Evolutionary conservation across 2,888 invertebrate species (phyloP), one percentile per base, ranked within the genome.

Genomic region (Pandemis corylana): DNA sequence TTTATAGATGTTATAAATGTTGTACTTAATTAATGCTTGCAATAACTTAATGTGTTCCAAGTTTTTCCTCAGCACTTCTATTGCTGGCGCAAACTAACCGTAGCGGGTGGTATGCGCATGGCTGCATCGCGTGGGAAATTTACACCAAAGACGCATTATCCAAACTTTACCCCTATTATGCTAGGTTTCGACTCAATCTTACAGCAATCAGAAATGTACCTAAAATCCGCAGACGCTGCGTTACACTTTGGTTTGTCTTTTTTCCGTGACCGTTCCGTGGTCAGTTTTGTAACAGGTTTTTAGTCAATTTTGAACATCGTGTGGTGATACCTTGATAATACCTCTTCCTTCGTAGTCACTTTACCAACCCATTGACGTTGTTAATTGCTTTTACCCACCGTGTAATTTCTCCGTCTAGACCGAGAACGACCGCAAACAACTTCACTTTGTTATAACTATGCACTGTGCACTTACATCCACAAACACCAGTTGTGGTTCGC

Each of bases 71-170:
- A 83, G 76, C 80, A 82, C 83, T 87, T 85, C 85, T 85, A 82
- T 81, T 83, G 84, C 85, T 83, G 83, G 83, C 85, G 84, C 84
- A 87, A 90, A 89, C 90, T 90, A 88, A 90, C 90, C 93, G 89
- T 91, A 86, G 88, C 88, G 85, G 78, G 82, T 81, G 79, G 84
- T 91, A 89, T 83, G 90, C 89, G 94, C 92, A 88, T 88, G 90
- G 92, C 78, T 87, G 89, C 86, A 80, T 84, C 78, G 81, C 92
- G 94, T 94, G 94, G 88, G 94, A 94, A 92, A 83, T 90, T 87
- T 86, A 86, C 84, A 84, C 84, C 84, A 80, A 83, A 81, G 85
- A 81, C 80, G 85, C 88, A 90, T 92, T 92, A 91, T 91, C 90
- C 85, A 87, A 83, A 83, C 84, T 85, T 85, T 85, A 85, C 87